These are phyloP conservation scores for Solenopsis fugax DNA, from an alignment of 1,140 invertebrate genomes.

Conservation along the genomic window DNA sequence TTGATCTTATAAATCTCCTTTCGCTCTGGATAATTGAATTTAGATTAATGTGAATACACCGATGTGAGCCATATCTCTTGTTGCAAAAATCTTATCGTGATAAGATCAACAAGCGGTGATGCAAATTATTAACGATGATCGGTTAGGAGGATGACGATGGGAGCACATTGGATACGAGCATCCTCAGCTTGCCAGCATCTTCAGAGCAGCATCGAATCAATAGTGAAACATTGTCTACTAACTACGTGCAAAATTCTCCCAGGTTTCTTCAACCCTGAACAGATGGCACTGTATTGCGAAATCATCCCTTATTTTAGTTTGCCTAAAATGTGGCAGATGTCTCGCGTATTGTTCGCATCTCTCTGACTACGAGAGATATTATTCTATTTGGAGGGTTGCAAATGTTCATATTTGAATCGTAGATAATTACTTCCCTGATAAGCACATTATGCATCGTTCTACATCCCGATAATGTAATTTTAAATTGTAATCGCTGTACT, in stretches of 20 bases:
- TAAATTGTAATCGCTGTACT: neutral
- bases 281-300: constrained; percentile 76
- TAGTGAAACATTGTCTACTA: constrained; percentile 54
- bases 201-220: constrained; percentile 68
- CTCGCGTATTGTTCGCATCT: constrained; percentile 56
- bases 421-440: constrained; percentile 22
- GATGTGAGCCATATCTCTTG: neutral
- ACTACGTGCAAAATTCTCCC: constrained; percentile 35
- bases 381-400: constrained; percentile 2
- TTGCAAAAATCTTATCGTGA: constrained; percentile 34
- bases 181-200: constrained; percentile 44
- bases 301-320: constrained; percentile 73
- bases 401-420: neutral
- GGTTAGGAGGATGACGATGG: constrained; percentile 77
- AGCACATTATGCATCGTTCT: neutral
- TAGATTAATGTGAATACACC: neutral
- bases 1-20: neutral
- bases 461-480: constrained; percentile 10
- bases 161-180: neutral
- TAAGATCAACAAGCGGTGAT: constrained; percentile 15
- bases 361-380: neutral
- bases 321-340: constrained; percentile 64
- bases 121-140: constrained; percentile 71
- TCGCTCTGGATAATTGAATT: neutral
- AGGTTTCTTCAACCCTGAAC: constrained; percentile 32